Conservation (phyloP, 2,888 invertebrate species). For the Drosophila diplacantha region DNA sequence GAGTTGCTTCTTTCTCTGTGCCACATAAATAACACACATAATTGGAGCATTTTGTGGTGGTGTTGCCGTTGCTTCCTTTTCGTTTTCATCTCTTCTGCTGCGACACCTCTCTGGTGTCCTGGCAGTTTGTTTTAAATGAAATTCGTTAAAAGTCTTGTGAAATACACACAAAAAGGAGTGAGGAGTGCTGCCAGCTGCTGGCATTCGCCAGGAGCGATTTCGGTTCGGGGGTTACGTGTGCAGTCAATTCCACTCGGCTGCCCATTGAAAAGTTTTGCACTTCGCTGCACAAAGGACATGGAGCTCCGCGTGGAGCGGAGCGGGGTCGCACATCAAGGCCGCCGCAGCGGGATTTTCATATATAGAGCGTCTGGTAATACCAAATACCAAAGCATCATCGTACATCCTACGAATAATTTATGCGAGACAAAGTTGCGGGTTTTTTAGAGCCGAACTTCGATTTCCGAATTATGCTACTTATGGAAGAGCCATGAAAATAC, state of each 20-base stretch:
- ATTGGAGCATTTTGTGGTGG: constrained; percentile 30
- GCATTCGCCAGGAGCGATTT: constrained; percentile 21
- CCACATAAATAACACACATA: constrained; percentile 23
- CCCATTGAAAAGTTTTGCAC: constrained; percentile 48
- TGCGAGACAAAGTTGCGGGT: constrained; percentile 14
- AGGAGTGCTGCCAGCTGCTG: constrained; percentile 15
- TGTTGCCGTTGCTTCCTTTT: neutral
- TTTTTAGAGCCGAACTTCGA: constrained; percentile 2
- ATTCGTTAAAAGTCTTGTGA: constrained; percentile 42
- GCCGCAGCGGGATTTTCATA: constrained; percentile 8
- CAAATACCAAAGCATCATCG: constrained; percentile 32
- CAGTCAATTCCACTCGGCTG: constrained; percentile 47
- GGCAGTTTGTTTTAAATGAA: constrained; percentile 36
- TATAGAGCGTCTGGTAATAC: constrained; percentile 2
- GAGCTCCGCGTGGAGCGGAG: constrained; percentile 2
- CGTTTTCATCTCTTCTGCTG: constrained; percentile 11
- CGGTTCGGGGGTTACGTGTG: constrained; percentile 31
- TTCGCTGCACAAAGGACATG: constrained; percentile 45
- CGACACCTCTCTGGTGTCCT: constrained; percentile 31
- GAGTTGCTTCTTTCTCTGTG: neutral
- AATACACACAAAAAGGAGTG: constrained; percentile 8
- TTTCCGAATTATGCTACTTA: constrained; percentile 14
- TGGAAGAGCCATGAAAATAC: constrained; percentile 13
- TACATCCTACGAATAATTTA: constrained; percentile 22
- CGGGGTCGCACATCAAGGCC: constrained; percentile 27